phyloP scores from a whole-genome alignment of 2,888 invertebrate species.

The Epinotia nisella region DNA sequence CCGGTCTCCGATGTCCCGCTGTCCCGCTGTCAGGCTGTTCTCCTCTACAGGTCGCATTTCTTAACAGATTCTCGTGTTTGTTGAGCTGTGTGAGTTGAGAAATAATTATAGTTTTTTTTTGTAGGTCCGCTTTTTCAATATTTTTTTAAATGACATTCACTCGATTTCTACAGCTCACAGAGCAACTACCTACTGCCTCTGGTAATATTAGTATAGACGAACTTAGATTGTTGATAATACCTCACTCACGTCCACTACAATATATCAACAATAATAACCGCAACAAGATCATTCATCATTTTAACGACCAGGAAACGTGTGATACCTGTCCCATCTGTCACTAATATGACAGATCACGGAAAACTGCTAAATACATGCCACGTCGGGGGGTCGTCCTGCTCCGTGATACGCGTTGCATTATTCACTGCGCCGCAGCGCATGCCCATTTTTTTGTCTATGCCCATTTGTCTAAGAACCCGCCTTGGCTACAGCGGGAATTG shows the following conservation, averaged over 20 bases:
- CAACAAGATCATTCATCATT: not conserved
- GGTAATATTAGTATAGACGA: too few species aligned
- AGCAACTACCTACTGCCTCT: too few species aligned
- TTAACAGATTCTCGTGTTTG: too few species aligned
- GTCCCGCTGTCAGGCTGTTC: too few species aligned
- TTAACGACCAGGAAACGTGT: too few species aligned
- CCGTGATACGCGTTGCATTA: constrained; percentile 12
- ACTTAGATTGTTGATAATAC: not conserved
- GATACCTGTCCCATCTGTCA: not conserved
- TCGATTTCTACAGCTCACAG: too few species aligned
- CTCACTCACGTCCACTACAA: not conserved
- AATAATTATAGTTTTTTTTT: too few species aligned
- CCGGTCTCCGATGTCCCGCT: too few species aligned
- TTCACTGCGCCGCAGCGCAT: not conserved
- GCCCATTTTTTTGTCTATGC: not conserved
- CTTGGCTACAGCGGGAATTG: not conserved
- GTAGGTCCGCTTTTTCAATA: too few species aligned
- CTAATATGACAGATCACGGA: constrained; percentile 17
- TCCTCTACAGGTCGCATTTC: too few species aligned
- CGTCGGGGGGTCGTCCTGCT: constrained; percentile 24
- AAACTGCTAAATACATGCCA: not conserved
- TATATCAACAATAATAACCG: not conserved
- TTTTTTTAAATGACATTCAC: too few species aligned
- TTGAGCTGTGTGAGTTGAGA: too few species aligned
- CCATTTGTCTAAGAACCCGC: constrained; percentile 1